These are phyloP conservation scores for Pyralis farinalis DNA, from an alignment of 2,888 invertebrate genomes.

Conservation along the genomic window DNA sequence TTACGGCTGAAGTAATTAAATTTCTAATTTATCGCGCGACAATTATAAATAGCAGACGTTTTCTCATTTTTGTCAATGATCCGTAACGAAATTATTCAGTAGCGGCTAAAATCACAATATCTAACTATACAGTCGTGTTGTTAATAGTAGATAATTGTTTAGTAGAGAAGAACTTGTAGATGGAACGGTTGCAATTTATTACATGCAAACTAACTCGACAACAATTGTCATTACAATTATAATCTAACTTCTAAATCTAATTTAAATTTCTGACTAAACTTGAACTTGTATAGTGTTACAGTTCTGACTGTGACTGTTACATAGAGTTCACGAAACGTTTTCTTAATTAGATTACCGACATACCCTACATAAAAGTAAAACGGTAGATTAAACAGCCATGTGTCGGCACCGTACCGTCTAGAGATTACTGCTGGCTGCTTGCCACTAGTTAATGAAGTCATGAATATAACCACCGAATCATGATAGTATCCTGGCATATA, in stretches of 20 bases:
- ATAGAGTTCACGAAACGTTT: constrained; percentile 23
- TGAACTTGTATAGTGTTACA: too few species aligned
- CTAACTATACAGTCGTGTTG: too few species aligned
- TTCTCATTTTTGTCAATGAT: neutral
- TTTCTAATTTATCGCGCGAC: neutral
- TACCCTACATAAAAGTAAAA: constrained; percentile 29
- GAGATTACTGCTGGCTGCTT: constrained; percentile 45
- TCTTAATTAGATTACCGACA: constrained; percentile 34
- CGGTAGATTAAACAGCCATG: constrained; percentile 52
- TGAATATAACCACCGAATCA: neutral
- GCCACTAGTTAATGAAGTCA: constrained; percentile 37
- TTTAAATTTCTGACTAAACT: too few species aligned
- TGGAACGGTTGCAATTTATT: too few species aligned
- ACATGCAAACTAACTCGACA: too few species aligned
- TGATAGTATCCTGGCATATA: neutral
- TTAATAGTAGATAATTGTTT: too few species aligned
- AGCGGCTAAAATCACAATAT: constrained; percentile 21
- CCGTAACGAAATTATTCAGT: neutral
- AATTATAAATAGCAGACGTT: neutral
- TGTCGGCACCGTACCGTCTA: constrained; percentile 29
- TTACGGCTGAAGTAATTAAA: neutral
- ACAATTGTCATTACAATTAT: too few species aligned
- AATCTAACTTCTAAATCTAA: too few species aligned
- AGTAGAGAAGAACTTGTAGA: too few species aligned
- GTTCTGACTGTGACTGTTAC: too few species aligned